Evolutionary conservation across 2,113 vertebrate species (phyloP), one percentile per base, ranked within the genome.

Genomic region (Albula goreensis): DNA sequence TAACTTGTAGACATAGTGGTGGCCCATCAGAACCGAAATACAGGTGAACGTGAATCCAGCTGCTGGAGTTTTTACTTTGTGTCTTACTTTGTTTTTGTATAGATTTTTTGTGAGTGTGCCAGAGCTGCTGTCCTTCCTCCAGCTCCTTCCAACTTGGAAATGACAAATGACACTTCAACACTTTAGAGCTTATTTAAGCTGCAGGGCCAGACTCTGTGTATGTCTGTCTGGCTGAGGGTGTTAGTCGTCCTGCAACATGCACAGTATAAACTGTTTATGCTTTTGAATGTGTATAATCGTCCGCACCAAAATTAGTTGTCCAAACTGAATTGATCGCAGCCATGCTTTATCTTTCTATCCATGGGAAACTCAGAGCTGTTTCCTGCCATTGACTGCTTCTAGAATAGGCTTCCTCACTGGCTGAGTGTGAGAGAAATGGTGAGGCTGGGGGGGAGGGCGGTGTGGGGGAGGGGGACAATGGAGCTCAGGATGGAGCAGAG

Each of bases 311-410:
- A 48, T 63, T 17, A 53, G 10, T 51, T 12, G 4, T 60, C 12
- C 19, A 2, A 31, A 57, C 41, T 48, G n/a, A 82, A 82, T 31
- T 22, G 5, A 82, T 9, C 53, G 25, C 53, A 74, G n/a, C 10
- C 2, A 9, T 9, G 70, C 70, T 74, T 74, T 74, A 74, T 74
- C 8, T 19, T 74, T 74, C 31, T 19, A 9, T 74, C 31, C 52
- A 57, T 60, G 52, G 80, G 80, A 82, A 82, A 82, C 80, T 48
- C n/a, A 57, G 50, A 19, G 50, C 22, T 31, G 53, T 83, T 83
- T 83, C 81, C 81, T 83, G 6, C 41, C 81, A 83, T 83, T 83
- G 52, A 83, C 15, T 9, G 50, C 81, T 48, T 41, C 12, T 15
- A 57, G 25, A 83, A 60, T 41, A 57, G 53, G 50, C 53, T 83